These are phyloP conservation scores for Malthinus seriepunctatus DNA, from an alignment of 2,888 invertebrate species.

Conservation along the genomic window DNA sequence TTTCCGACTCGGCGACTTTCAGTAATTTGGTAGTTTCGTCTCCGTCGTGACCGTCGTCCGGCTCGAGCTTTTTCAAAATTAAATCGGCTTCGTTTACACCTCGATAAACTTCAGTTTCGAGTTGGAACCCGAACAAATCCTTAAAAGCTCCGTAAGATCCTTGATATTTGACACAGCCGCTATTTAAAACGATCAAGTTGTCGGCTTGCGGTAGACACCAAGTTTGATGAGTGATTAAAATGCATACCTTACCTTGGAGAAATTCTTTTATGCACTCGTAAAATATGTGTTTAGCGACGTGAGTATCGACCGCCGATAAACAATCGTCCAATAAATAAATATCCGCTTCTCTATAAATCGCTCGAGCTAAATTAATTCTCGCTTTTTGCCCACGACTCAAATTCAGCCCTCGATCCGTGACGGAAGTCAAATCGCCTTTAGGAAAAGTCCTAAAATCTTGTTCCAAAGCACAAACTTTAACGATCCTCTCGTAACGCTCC, in stretches of 20 bases:
- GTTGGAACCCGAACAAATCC: conserved; percentile 4
- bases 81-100: neutral
- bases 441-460: conserved; percentile 73
- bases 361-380: conserved; percentile 73
- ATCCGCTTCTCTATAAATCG: conserved; percentile 73
- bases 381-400: conserved; percentile 83
- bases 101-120: neutral
- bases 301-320: conserved; percentile 74
- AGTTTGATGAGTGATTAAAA: conserved; percentile 69
- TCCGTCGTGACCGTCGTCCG: neutral
- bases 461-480: conserved; percentile 63
- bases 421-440: conserved; percentile 71
- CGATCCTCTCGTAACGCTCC: conserved; percentile 60
- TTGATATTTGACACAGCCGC: conserved; percentile 60
- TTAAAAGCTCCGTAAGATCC: conserved; percentile 59
- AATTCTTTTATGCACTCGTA: conserved; percentile 67
- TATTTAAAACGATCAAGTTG: conserved; percentile 60
- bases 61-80: neutral
- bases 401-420: conserved; percentile 79
- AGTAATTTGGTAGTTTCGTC: conserved; percentile 3
- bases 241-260: conserved; percentile 59
- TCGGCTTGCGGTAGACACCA: conserved; percentile 59
- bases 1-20: neutral
- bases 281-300: conserved; percentile 70
- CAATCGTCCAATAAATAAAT: conserved; percentile 78